These are phyloP conservation scores for Eciton burchellii DNA, from an alignment of 1,140 invertebrate genomes.

Conservation along the genomic window DNA sequence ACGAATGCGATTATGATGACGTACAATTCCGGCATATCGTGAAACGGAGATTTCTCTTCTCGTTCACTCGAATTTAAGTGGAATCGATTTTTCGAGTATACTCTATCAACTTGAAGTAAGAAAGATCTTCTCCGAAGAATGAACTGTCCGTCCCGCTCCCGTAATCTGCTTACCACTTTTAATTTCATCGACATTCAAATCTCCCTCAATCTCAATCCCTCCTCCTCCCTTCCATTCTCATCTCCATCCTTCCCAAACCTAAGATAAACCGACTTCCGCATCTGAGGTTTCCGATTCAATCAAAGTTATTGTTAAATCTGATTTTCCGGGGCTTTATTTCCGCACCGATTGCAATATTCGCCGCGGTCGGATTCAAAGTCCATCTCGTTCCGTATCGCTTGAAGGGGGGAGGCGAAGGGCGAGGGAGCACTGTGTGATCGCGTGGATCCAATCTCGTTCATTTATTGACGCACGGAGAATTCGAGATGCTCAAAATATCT, in stretches of 20 bases:
- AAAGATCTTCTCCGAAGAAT: not conserved
- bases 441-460: not conserved
- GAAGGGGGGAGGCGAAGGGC: no score
- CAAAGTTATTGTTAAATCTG: constrained; percentile 32
- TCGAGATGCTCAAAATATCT: constrained; percentile 1
- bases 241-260: no score
- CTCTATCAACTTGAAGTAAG: constrained; percentile 22
- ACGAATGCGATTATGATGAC: not conserved
- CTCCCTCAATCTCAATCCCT: constrained; percentile 31
- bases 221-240: no score
- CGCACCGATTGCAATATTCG: not conserved
- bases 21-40: not conserved
- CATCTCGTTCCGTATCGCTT: not conserved
- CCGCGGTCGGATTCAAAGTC: not conserved
- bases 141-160: no score
- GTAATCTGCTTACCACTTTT: no score
- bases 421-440: not conserved
- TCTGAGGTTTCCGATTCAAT: constrained; percentile 21
- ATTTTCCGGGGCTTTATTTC: constrained; percentile 4
- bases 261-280: constrained; percentile 15
- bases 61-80: not conserved
- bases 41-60: constrained; percentile 3
- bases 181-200: constrained; percentile 41
- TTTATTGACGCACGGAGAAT: not conserved
- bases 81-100: not conserved